phyloP scores from a whole-genome alignment of 1,140 invertebrate genomes.

The Drosophila kohkoa region DNA sequence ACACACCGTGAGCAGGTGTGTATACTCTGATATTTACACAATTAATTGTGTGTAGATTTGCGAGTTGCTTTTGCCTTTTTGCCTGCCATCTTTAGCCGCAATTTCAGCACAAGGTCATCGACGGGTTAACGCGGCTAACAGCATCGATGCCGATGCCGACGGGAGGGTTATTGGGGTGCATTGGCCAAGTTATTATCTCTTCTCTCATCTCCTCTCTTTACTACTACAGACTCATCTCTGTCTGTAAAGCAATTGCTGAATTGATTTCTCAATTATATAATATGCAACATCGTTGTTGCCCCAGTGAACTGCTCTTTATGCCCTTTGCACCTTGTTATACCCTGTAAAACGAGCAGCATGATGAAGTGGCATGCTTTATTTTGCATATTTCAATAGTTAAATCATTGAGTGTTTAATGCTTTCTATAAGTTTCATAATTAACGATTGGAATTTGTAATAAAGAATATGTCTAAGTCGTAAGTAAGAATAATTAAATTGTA shows the following conservation, averaged over 20 bases:
- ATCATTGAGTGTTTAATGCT: no score
- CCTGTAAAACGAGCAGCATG: neutral
- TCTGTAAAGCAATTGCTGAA: conserved; percentile 1
- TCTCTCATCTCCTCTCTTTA: no score
- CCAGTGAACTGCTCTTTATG: conserved; percentile 1
- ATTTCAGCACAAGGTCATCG: conserved; percentile 50
- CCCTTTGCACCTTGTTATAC: neutral
- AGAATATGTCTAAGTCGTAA: no score
- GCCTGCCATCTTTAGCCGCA: conserved; percentile 22
- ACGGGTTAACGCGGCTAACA: neutral
- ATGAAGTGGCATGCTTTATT: no score
- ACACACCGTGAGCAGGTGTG: conserved; percentile 1
- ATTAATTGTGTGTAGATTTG: conserved; percentile 47
- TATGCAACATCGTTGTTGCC: neutral
- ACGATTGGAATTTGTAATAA: no score
- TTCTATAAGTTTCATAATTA: no score
- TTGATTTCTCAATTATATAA: conserved; percentile 13
- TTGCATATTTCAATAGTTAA: no score
- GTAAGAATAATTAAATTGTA: no score
- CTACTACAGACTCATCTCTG: neutral
- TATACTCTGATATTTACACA: conserved; percentile 53
- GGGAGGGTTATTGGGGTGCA: conserved; percentile 16
- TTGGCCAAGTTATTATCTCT: conserved; percentile 18
- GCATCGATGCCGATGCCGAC: neutral
- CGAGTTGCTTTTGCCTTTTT: conserved; percentile 3